Evolutionary conservation across 2,888 invertebrate genomes (phyloP).

Genomic region (Parthenolecanium corni): DNA sequence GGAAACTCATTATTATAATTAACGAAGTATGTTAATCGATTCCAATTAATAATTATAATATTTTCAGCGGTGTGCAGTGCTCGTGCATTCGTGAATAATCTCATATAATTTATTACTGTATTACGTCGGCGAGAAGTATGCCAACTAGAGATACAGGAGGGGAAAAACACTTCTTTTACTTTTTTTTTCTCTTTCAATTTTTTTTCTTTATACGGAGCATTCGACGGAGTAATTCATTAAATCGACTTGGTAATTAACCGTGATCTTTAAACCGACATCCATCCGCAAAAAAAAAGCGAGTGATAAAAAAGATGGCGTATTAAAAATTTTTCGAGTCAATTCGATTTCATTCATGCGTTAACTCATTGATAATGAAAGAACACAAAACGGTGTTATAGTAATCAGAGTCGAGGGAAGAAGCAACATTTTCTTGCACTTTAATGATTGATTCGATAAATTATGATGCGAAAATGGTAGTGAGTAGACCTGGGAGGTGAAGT

Average conservation of each 20-base stretch:
- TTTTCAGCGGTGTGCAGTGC: neutral
- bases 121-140: neutral
- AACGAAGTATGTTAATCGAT: conserved; percentile 5
- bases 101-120: neutral
- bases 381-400: too few species aligned
- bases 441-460: too few species aligned
- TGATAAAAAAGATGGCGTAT: too few species aligned
- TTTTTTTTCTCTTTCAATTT: too few species aligned
- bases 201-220: neutral
- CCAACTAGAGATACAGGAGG: neutral
- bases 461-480: too few species aligned
- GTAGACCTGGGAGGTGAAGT: too few species aligned
- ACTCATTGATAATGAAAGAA: conserved; percentile 6
- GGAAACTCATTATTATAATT: neutral
- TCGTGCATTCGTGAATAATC: too few species aligned
- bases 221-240: neutral
- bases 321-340: conserved; percentile 13
- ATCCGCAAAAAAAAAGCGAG: too few species aligned
- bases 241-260: neutral
- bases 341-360: conserved; percentile 23
- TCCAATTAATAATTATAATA: conserved; percentile 6
- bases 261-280: neutral
- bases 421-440: too few species aligned
- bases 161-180: neutral
- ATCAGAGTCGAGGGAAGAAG: too few species aligned